Base-by-base conservation (phyloP, 37 sponge, comb jelly and placozoan genomes). In the Spongia lamella region DNA sequence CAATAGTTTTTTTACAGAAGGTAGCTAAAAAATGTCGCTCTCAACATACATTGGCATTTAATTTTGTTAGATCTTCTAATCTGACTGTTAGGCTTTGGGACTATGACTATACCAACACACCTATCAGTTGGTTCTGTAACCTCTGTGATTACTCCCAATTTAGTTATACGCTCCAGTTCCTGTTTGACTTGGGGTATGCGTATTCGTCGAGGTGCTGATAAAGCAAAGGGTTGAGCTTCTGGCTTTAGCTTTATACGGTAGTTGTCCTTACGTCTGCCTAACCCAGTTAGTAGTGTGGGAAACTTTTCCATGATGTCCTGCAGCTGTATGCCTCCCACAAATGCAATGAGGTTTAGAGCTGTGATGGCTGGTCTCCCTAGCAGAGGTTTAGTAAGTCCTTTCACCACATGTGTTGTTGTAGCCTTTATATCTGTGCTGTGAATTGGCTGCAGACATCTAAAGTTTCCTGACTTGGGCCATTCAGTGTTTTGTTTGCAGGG, bases 1-100 rank as follows among this genome's bases (percentile, higher is more conserved):
- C n/a, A n/a, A n/a, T n/a, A n/a, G n/a, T n/a, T n/a, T n/a, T n/a
- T n/a, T n/a, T n/a, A n/a, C n/a, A n/a, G n/a, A n/a, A n/a, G n/a
- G n/a, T n/a, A n/a, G n/a, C n/a, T n/a, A n/a, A n/a, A n/a, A 50
- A 49, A 36, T 77, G 77, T 35, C 68, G 53, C 29, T 77, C 56
- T 30, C 75, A 37, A 27, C 38, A 26, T 21, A 74, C 61, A 56
- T 38, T 73, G 22, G 27, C 59, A 56, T 73, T 73, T 30, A 59
- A 43, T n/a, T n/a, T n/a, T n/a, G n/a, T n/a, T n/a, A n/a, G n/a
- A n/a, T n/a, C n/a, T 63, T 15, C 62, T n/a, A 30, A 36, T 43
- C 15, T 62, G 25, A 31, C 17, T 31, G 32, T 70, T 50, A 13
- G 60, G 29, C 22, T 73, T 73, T 73, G 74, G 57, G 19, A 32